These are phyloP conservation scores for Tapirus terrestris DNA, from an alignment of 2,113 vertebrate genomes.

Conservation along the genomic window DNA sequence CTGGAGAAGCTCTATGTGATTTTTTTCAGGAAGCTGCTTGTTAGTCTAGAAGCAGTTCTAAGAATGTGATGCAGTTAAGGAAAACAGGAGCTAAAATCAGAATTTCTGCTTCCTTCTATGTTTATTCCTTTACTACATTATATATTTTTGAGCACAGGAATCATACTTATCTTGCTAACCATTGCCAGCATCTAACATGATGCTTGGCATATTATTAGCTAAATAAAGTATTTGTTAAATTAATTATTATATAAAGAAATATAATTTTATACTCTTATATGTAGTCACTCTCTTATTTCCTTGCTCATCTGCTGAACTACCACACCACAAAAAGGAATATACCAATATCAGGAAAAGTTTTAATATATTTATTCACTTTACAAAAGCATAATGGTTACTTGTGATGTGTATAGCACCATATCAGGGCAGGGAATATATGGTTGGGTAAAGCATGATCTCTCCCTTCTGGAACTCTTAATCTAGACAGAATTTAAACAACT, in stretches of 20 bases:
- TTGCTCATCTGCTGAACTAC: background rate
- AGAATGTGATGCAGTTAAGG: background rate
- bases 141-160: background rate
- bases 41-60: background rate
- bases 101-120: background rate
- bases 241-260: background rate
- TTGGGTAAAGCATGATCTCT: background rate
- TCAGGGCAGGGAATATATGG: background rate
- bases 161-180: background rate
- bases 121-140: background rate
- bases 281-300: background rate
- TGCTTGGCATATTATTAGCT: background rate
- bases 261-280: background rate
- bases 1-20: background rate
- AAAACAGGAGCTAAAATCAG: background rate
- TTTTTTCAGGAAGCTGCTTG: background rate
- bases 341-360: background rate
- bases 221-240: conserved; percentile 1
- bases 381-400: background rate
- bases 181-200: background rate
- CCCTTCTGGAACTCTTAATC: background rate
- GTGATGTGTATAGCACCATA: background rate
- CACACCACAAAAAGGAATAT: background rate
- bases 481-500: background rate
- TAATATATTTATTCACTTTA: background rate